Conservation (phyloP, 2,888 invertebrate species). For the Agriotes lineatus region DNA sequence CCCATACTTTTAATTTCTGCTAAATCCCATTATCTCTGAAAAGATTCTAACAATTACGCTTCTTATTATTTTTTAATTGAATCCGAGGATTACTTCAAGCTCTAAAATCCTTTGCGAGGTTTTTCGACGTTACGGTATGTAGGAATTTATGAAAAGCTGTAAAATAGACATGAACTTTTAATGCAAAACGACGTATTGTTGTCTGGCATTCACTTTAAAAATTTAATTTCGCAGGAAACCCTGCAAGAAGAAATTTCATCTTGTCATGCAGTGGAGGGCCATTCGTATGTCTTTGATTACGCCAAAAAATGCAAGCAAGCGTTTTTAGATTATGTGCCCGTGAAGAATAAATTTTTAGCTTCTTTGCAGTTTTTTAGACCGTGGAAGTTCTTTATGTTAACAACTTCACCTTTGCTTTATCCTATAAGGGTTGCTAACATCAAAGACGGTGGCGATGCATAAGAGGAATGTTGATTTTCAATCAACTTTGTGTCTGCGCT, state of each 20-base stretch:
- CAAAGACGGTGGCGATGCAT: constrained; percentile 24
- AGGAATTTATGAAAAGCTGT: background rate
- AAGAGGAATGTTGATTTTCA: constrained; percentile 38
- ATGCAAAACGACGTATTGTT: background rate
- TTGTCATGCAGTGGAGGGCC: background rate
- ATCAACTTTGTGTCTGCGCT: constrained; percentile 30
- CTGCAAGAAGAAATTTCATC: background rate
- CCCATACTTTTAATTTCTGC: too few relatives aligned
- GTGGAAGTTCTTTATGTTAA: constrained; percentile 15
- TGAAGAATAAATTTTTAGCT: constrained; percentile 13
- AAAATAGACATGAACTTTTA: background rate
- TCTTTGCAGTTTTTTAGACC: background rate
- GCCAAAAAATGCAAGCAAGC: constrained; percentile 5
- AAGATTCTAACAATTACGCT: too few relatives aligned
- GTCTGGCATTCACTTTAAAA: background rate
- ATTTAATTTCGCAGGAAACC: background rate
- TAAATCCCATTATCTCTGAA: too few relatives aligned
- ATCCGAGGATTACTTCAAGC: too few relatives aligned
- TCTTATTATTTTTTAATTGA: too few relatives aligned
- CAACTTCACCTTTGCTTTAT: constrained; percentile 23
- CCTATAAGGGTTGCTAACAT: constrained; percentile 20
- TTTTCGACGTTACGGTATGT: too few relatives aligned
- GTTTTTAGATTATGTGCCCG: background rate
- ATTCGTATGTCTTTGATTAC: background rate
- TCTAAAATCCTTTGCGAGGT: too few relatives aligned